Conservation (phyloP, 2,113 vertebrate species). For the Macroglossus sobrinus region DNA sequence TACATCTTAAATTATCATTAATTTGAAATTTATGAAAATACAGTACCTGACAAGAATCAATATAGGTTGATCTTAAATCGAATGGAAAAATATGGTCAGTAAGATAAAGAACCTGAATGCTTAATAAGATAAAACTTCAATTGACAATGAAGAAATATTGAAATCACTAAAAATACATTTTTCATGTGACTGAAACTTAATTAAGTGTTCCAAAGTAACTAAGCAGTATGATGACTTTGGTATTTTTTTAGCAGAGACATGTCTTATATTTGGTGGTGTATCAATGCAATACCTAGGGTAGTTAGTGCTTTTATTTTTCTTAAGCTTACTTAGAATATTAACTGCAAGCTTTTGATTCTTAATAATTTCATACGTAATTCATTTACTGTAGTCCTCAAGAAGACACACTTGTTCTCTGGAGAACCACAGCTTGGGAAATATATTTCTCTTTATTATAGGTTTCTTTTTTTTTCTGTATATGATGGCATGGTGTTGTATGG, state of each 20-base stretch:
- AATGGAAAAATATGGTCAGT: background rate
- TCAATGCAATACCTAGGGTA: background rate
- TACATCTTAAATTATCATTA: background rate
- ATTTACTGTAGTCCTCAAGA: background rate
- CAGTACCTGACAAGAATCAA: background rate
- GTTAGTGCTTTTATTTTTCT: constrained; percentile 35
- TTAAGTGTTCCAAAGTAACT: background rate
- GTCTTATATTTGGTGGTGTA: background rate
- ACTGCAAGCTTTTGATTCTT: constrained; percentile 7
- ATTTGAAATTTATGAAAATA: background rate
- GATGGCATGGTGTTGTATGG: background rate
- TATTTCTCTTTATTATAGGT: background rate
- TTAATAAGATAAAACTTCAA: background rate
- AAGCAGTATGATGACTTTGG: background rate
- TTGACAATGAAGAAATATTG: constrained; percentile 34
- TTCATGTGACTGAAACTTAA: constrained; percentile 12
- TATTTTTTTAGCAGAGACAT: background rate
- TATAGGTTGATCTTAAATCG: background rate
- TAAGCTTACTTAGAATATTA: background rate
- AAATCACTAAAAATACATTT: constrained; percentile 24
- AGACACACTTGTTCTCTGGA: background rate
- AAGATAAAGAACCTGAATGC: background rate
- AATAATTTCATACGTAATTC: background rate
- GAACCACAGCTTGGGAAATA: background rate
- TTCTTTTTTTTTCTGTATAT: background rate